Base-by-base conservation (phyloP, 2,888 invertebrate species). In the Sarcophaga subvicina region DNA sequence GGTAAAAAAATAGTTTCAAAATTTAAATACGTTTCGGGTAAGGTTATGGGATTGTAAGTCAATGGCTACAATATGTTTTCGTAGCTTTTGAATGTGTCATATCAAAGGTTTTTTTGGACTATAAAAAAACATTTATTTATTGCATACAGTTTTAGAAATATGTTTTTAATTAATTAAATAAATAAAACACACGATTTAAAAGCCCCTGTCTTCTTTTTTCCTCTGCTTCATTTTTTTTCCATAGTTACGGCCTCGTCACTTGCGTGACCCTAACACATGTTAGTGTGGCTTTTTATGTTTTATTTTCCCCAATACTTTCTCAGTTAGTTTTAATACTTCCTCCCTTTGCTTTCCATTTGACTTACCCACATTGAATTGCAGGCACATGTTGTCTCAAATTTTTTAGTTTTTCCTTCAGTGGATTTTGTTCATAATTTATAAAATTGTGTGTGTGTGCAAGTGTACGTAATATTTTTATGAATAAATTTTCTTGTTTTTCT, bases 151-250 rank as follows among this genome's bases (percentile, higher is more conserved):
- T 59, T 72, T 37, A 12, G 27, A 63, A 49, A 71, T 66, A 76
- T 62, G 64, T 73, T 79, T 76, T 87, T 84, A 87, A 87, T 85
- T 87, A 84, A 87, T 84, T 87, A 77, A 73, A 83, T 87, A 84
- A 87, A 82, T 87, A 77, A 73, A 83, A 80, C 84, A 87, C 84
- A 81, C 84, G 87, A 84, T 84, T 77, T 84, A 66, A 11, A 60
- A 72, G 71, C 8, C 3, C 69, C 71, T 73, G 76, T 62, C 63
- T 3, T 25, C 2, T 25, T 3, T 25, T 63, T 17, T 14, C 14
- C 49, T 37, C 45, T 72, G 54, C 45, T 73, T 54, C 60, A 25
- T 67, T 45, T 60, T 17, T 59, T 63, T 66, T 64, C 49, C 17
- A 49, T 11, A 54, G 25, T 47, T 78, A 62, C 11, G 59, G 59